Evolutionary conservation across 2,113 vertebrate genomes (phyloP), one percentile per base, ranked within the genome.

Genomic region (Tylochromis polylepis): DNA sequence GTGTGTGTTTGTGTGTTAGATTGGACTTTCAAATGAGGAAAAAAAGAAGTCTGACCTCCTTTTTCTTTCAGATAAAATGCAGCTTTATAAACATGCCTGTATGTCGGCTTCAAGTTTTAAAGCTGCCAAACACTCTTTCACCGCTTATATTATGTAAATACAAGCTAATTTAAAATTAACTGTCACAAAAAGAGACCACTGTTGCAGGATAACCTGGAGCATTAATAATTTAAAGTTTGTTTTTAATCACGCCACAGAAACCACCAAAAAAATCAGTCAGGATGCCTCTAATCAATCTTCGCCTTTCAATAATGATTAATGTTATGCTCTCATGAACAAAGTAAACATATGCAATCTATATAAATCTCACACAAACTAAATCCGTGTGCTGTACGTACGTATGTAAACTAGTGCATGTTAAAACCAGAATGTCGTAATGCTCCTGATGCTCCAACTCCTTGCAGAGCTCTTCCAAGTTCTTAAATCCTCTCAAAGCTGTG

Each of bases 81-180:
- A 58, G 80, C 46, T 85, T 85, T 49, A 59, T 22, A 89, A 87
- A 81, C 38, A n/a, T 14, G 62, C 60, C 31, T 82, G 75, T 65
- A 31, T 57, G 77, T 58, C 14, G 3, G 59, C 46, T 62, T 75
- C 10, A 84, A 83, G 51, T 59, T 87, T 86, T 41, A 87, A 79
- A 82, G 18, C 34, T 85, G 85, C 83, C 87, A 91, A 89, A 88
- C 56, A 81, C 77, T 5, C 59, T 92, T 85, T 86, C 18, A 58
- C 79, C 83, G 85, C 51, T 57, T 65, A 3, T 27, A 43, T 29
- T 18, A 84, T 11, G 4, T 59, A 55, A 91, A 84, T 36, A 87
- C 11, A 29, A 83, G 34, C 11, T 58, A 38, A 75, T 80, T 91
- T 27, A 36, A 78, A 77, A 24, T 62, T 49, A 24, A 38, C 38